A percentile compares a stretch with the other conserved stretches of the same genome.
Conservation (phyloP, 2,113 vertebrate genomes). For the Hippocampus mohnikei region DNA sequence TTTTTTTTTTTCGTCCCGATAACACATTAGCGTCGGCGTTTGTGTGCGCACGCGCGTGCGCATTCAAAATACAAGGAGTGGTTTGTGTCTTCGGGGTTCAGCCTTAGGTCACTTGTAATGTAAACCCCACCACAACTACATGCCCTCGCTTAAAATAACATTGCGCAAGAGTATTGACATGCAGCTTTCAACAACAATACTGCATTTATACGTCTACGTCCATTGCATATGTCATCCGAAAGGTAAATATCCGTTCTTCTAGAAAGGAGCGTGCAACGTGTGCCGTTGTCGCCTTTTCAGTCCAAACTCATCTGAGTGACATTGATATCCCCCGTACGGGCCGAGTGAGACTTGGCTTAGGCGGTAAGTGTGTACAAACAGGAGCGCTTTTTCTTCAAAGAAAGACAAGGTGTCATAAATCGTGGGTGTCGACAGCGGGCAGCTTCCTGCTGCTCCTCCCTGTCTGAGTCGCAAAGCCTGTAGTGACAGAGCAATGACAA, state of each 20-base stretch:
- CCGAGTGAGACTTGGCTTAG: constrained; percentile 8
- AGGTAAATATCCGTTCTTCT: too few relatives aligned
- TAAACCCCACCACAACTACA: constrained; percentile 15
- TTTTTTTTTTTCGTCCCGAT: constrained; percentile 13
- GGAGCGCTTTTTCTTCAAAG: constrained; percentile 41
- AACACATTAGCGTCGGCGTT: neutral
- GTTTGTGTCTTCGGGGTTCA: constrained; percentile 44
- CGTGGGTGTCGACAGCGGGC: constrained; percentile 39
- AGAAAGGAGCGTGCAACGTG: neutral
- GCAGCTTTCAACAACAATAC: neutral
- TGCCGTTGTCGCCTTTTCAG: constrained; percentile 6
- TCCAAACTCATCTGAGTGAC: constrained; percentile 3
- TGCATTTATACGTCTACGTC: neutral
- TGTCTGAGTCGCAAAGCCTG: constrained; percentile 32
- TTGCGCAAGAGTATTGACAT: neutral
- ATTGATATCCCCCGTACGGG: constrained; percentile 11
- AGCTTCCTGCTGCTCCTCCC: constrained; percentile 51
- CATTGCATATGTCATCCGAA: neutral
- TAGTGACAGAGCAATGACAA: constrained; percentile 4
- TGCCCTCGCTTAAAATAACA: neutral
- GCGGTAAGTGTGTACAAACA: constrained; percentile 33
- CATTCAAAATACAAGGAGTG: constrained; percentile 19
- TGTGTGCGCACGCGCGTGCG: constrained; percentile 18
- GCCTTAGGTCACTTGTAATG: constrained; percentile 38
- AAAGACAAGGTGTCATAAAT: constrained; percentile 47